Conservation (phyloP, 2,113 vertebrate species). For the Strigops habroptila region DNA sequence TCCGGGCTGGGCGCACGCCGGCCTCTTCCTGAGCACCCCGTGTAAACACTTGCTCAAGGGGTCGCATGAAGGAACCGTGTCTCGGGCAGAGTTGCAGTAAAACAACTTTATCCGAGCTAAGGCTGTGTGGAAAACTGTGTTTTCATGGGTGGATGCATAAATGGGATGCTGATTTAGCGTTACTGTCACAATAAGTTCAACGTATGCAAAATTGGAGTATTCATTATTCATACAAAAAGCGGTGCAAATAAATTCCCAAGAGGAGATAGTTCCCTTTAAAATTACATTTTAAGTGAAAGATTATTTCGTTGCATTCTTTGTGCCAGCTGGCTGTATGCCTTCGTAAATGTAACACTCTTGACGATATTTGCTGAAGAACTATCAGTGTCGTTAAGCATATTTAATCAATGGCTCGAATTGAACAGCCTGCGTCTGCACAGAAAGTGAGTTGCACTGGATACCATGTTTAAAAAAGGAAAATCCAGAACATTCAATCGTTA, state of each 20-base stretch:
- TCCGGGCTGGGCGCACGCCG: not conserved
- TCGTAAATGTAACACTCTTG: not conserved
- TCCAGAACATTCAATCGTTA: not conserved
- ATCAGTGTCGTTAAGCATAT: fast-evolving
- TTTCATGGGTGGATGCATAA: not conserved
- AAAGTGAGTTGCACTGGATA: not conserved
- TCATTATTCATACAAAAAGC: not conserved
- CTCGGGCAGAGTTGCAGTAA: not conserved
- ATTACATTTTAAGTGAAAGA: not conserved
- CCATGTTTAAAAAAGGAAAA: not conserved
- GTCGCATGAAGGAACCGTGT: fast-evolving
- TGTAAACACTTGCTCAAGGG: not conserved
- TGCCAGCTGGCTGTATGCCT: not conserved
- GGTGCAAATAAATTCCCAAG: not conserved
- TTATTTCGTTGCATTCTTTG: not conserved
- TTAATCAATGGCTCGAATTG: not conserved
- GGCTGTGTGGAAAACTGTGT: fast-evolving
- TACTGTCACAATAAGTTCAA: not conserved
- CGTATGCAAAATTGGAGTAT: not conserved
- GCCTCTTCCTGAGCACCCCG: fast-evolving
- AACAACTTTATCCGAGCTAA: not conserved
- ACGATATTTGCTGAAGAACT: not conserved
- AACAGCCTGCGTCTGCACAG: not conserved
- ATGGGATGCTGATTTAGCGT: not conserved
- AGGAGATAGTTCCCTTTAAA: not conserved